These are phyloP conservation scores for Diacarnus erythraeanus DNA, from an alignment of 37 sponge, comb jelly and placozoan species.

Conservation along the genomic window DNA sequence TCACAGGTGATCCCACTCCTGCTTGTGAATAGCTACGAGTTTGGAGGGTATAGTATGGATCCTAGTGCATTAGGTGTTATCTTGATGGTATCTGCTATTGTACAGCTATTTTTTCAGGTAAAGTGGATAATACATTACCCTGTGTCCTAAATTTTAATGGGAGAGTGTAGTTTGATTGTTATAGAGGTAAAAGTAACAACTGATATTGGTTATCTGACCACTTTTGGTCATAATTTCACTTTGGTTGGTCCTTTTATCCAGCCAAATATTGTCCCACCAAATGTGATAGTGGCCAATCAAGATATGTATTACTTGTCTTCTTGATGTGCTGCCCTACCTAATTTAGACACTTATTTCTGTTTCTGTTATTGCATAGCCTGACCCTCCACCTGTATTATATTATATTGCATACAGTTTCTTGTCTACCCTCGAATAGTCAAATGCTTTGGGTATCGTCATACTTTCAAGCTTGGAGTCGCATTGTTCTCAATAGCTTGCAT, in stretches of 20 bases:
- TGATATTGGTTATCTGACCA: too few species aligned
- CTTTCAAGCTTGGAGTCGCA: conserved; percentile 17
- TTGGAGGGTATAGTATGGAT: conserved; percentile 80
- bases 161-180: too few species aligned
- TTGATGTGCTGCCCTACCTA: too few species aligned
- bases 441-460: conserved; percentile 49
- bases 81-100: conserved; percentile 22
- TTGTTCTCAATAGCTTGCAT: conserved; percentile 22
- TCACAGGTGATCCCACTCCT: conserved; percentile 55
- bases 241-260: too few species aligned
- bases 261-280: too few species aligned
- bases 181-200: too few species aligned
- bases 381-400: neutral
- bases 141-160: neutral
- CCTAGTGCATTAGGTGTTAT: conserved; percentile 71
- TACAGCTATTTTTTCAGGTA: conserved; percentile 68
- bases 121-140: neutral
- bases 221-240: too few species aligned
- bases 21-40: conserved; percentile 65
- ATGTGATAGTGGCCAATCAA: too few species aligned
- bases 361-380: too few species aligned
- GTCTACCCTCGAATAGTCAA: conserved; percentile 55
- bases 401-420: conserved; percentile 28
- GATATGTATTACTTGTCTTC: too few species aligned
- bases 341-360: too few species aligned